These are phyloP conservation scores for Varanus komodoensis DNA, from an alignment of 2,113 vertebrate species.

Conservation along the genomic window DNA sequence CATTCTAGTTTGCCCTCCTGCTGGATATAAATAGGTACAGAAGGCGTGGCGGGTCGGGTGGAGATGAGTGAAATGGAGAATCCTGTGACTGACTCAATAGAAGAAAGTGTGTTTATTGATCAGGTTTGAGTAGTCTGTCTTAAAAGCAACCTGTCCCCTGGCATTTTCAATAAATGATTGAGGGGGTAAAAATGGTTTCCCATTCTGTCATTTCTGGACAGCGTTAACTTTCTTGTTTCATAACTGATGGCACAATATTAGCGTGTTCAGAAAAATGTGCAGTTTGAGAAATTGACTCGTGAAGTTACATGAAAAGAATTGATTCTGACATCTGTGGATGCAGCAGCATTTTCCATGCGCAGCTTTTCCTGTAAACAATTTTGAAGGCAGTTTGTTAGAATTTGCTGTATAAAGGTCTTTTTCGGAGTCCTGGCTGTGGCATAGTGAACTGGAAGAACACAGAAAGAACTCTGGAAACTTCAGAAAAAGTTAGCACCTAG, in stretches of 20 bases:
- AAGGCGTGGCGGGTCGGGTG: neutral
- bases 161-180: constrained; percentile 32
- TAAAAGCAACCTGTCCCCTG: constrained; percentile 36
- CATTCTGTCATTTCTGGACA: constrained; percentile 51
- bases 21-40: constrained; percentile 8
- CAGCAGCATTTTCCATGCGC: constrained; percentile 1
- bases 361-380: constrained; percentile 14
- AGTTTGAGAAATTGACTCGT: constrained; percentile 25
- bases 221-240: constrained; percentile 40
- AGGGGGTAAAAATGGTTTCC: constrained; percentile 35
- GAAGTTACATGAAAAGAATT: constrained; percentile 30
- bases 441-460: neutral
- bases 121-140: constrained; percentile 26
- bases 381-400: constrained; percentile 8
- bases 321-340: constrained; percentile 14
- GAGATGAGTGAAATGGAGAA: neutral
- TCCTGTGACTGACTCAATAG: constrained; percentile 1
- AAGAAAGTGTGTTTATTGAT: constrained; percentile 38
- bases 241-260: constrained; percentile 39
- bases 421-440: neutral
- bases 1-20: neutral
- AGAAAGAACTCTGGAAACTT: neutral
- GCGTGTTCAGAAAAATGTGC: constrained; percentile 16
- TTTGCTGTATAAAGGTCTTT: neutral
- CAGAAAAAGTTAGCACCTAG: neutral